Percentiles rank a stretch among this genome's conserved stretches.
These are phyloP conservation scores for Cathartes aura DNA, from an alignment of 2,113 vertebrate genomes.

Conservation along the genomic window DNA sequence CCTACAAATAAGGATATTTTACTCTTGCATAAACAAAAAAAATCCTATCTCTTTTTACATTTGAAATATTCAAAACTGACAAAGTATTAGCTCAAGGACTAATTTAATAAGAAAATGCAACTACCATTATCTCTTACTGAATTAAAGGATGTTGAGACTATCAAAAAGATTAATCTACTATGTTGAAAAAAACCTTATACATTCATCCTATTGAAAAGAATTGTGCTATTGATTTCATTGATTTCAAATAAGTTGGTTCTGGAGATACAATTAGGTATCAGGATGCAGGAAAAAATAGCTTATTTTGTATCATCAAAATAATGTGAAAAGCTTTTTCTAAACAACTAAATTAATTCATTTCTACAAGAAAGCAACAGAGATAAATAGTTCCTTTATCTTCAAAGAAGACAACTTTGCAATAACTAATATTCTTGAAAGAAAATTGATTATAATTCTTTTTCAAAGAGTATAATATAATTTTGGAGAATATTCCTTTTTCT, in stretches of 20 bases:
- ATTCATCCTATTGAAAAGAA: neutral
- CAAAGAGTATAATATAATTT: neutral
- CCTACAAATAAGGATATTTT: neutral
- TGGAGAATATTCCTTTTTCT: constrained; percentile 4
- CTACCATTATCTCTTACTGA: constrained; percentile 15
- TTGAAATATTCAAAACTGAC: neutral
- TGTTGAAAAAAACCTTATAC: neutral
- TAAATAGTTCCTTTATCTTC: constrained; percentile 55
- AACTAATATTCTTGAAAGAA: constrained; percentile 51
- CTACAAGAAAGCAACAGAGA: constrained; percentile 39
- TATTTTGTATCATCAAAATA: constrained; percentile 25
- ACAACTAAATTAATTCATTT: constrained; percentile 49
- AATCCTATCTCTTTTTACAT: neutral
- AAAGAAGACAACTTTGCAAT: constrained; percentile 31
- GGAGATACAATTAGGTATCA: neutral
- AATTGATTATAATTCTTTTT: neutral
- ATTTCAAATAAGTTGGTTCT: constrained; percentile 23
- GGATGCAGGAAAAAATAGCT: neutral
- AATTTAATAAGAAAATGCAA: constrained; percentile 45
- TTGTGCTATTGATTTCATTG: constrained; percentile 32
- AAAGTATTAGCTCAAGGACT: constrained; percentile 15
- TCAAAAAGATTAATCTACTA: constrained; percentile 45
- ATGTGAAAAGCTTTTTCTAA: constrained; percentile 43
- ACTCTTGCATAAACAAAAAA: neutral
- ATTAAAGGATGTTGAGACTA: constrained; percentile 38